Conservation (phyloP, 2,797 vertebrate genomes). For the Buphagus erythrorhynchus region DNA sequence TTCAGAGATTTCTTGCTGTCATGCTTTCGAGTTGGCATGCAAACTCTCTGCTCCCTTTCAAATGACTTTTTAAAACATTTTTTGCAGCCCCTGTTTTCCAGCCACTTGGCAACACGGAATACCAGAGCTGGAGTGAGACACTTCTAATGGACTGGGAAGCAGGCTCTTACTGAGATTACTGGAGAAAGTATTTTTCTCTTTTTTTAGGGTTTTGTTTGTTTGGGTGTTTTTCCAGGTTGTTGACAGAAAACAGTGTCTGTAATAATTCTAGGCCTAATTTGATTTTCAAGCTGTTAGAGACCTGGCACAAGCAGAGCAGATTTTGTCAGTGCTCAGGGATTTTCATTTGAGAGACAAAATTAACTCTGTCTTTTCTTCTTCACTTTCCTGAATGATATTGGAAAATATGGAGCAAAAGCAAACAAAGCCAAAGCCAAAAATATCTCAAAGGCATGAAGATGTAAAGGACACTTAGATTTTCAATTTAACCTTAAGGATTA, state of each 20-base stretch:
- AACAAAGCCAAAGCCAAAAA: background rate
- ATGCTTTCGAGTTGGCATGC: background rate
- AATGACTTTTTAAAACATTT: background rate
- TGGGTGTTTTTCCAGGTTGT: background rate
- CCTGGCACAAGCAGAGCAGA: background rate
- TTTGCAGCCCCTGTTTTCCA: background rate
- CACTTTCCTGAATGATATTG: background rate
- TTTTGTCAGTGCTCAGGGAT: slow-evolving; percentile 10
- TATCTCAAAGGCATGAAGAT: background rate
- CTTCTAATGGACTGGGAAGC: background rate
- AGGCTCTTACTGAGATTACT: background rate
- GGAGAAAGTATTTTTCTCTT: background rate
- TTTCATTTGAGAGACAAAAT: background rate
- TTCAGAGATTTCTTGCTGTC: background rate
- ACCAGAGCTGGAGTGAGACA: background rate
- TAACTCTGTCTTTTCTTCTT: slow-evolving; percentile 10
- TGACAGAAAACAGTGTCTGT: slow-evolving; percentile 5
- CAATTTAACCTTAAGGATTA: background rate
- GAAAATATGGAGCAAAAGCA: background rate
- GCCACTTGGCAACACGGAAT: background rate
- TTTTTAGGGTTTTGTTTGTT: background rate
- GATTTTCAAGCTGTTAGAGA: slow-evolving; percentile 41
- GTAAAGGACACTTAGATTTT: background rate
- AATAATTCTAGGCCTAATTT: slow-evolving; percentile 48
- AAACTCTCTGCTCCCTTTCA: background rate